Conservation (phyloP, 1,140 invertebrate genomes). For the Eueides isabella region DNA sequence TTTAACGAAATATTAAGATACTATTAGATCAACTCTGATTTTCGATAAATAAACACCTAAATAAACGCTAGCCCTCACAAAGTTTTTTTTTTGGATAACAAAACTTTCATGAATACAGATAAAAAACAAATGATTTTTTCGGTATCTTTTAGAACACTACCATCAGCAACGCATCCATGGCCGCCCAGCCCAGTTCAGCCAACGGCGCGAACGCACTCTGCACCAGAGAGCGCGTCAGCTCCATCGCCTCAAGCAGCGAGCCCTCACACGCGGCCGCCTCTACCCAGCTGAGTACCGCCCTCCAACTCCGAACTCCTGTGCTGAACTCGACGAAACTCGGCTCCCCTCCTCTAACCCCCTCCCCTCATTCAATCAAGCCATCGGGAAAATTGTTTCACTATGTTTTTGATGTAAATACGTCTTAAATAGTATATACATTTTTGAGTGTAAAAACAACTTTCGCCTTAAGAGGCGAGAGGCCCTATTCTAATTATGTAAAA, state of each 20-base stretch:
- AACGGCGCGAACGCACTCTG: slow-evolving; percentile 87
- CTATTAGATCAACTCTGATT: too few relatives aligned
- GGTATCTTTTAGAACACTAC: slow-evolving; percentile 78
- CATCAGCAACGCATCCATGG: slow-evolving; percentile 86
- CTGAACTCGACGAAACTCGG: slow-evolving; percentile 81
- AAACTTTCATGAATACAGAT: too few relatives aligned
- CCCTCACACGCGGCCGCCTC: slow-evolving; percentile 73
- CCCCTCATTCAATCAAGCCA: slow-evolving; percentile 56
- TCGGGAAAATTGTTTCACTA: slow-evolving; percentile 67
- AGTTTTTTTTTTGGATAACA: too few relatives aligned
- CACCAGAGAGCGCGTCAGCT: slow-evolving; percentile 85
- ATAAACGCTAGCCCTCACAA: too few relatives aligned
- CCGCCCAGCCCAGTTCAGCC: slow-evolving; percentile 88
- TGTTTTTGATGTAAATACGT: slow-evolving; percentile 24
- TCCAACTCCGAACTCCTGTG: slow-evolving; percentile 82
- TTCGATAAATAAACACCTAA: too few relatives aligned
- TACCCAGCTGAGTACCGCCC: slow-evolving; percentile 82
- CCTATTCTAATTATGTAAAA: too few relatives aligned
- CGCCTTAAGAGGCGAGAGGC: too few relatives aligned
- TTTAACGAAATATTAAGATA: too few relatives aligned
- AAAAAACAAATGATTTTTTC: too few relatives aligned
- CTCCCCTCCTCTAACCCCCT: slow-evolving; percentile 73
- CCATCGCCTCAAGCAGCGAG: slow-evolving; percentile 68
- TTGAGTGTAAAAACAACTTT: neutral
- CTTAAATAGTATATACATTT: neutral